These are phyloP conservation scores for Otolemur crassicaudatus DNA, from an alignment of 2,797 vertebrate genomes.

Conservation along the genomic window DNA sequence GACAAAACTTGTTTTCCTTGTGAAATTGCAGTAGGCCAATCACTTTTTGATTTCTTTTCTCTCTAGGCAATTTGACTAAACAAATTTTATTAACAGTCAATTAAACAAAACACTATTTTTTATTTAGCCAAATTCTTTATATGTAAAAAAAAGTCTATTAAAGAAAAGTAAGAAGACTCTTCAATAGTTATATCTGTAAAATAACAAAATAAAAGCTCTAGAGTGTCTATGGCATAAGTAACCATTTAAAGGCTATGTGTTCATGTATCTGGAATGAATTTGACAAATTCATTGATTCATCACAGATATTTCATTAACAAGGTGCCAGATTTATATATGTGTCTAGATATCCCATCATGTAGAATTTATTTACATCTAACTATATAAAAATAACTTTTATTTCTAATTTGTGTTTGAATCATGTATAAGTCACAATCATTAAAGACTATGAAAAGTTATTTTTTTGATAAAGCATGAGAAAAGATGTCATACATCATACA, in stretches of 20 bases:
- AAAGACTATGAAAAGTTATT: not conserved
- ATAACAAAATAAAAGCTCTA: not conserved
- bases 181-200: not conserved
- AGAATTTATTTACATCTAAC: not conserved
- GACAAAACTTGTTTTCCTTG: not conserved
- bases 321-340: not conserved
- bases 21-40: not conserved
- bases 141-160: not conserved
- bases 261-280: not conserved
- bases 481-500: slow-evolving; percentile 27
- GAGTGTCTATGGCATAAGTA: not conserved
- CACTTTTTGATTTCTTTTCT: slow-evolving; percentile 10
- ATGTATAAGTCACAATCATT: not conserved
- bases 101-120: slow-evolving; percentile 22
- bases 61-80: not conserved
- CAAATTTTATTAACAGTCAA: slow-evolving; percentile 67
- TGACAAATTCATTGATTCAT: not conserved
- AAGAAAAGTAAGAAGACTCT: not conserved
- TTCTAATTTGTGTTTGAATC: not conserved
- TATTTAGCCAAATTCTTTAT: not conserved
- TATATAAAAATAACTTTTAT: not conserved
- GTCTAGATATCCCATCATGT: not conserved
- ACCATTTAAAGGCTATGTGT: not conserved
- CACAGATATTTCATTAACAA: not conserved
- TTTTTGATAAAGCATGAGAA: not conserved